phyloP scores from a whole-genome alignment of 2,113 vertebrate species.

The Thinocorus orbignyianus region DNA sequence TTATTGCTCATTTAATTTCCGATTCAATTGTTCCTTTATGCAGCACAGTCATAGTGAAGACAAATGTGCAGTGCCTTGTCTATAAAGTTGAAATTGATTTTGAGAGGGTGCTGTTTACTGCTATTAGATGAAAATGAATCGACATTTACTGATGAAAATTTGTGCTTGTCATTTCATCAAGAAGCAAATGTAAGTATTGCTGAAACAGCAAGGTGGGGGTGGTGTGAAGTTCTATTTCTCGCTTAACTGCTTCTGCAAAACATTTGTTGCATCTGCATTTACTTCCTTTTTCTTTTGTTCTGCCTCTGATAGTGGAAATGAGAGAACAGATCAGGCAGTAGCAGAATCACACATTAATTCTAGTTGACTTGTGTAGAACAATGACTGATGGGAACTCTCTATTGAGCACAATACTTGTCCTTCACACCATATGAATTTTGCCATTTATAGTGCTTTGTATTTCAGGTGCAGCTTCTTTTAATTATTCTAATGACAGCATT shows the following conservation, averaged over 20 bases:
- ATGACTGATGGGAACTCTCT: not conserved
- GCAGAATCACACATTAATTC: not conserved
- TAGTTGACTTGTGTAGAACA: not conserved
- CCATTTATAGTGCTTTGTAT: not conserved
- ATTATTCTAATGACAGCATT: not conserved
- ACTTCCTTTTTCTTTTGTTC: not conserved
- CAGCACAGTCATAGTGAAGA: not conserved
- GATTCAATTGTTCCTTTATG: conserved; percentile 17
- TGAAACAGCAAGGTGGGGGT: not conserved
- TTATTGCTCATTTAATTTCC: conserved; percentile 31
- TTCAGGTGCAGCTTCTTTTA: not conserved
- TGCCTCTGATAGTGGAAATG: not conserved
- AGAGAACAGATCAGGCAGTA: not conserved
- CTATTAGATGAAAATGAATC: conserved; percentile 36
- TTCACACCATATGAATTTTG: not conserved
- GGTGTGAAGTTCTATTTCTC: not conserved
- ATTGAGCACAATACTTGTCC: not conserved
- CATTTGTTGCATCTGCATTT: not conserved
- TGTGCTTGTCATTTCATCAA: not conserved
- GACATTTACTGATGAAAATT: conserved; percentile 17
- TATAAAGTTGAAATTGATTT: conserved; percentile 34
- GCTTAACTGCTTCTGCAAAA: not conserved
- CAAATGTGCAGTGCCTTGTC: not conserved
- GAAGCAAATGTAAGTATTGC: not conserved
- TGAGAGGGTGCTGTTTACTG: not conserved